Percentiles rank a stretch among this genome's conserved stretches.
phyloP scores from a whole-genome alignment of 1,140 invertebrate genomes.

The Bombus fervidus region DNA sequence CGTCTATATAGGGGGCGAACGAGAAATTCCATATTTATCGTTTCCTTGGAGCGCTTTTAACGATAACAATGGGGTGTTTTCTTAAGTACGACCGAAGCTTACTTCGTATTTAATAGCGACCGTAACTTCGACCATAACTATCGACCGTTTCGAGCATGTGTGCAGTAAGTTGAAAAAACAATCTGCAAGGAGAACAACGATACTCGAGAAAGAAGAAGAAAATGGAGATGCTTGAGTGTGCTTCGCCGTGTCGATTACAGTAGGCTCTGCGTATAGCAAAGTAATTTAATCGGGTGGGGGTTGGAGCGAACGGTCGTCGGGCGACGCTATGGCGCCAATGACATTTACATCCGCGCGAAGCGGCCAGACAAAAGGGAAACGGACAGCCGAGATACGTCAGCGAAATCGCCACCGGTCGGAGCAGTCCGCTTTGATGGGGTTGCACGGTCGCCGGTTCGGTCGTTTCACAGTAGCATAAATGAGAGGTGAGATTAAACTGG shows the following conservation, averaged over 20 bases:
- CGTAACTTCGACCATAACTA: conserved; percentile 2
- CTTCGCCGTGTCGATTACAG: background rate
- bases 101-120: background rate
- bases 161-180: background rate
- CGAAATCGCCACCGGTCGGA: conserved; percentile 70
- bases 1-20: no score
- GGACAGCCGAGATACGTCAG: conserved; percentile 69
- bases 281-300: conserved; percentile 52
- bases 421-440: conserved; percentile 55
- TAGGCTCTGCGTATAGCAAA: conserved; percentile 9
- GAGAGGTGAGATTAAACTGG: conserved; percentile 78
- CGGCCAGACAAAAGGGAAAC: conserved; percentile 65
- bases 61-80: background rate
- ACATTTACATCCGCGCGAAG: conserved; percentile 68
- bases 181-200: background rate
- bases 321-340: conserved; percentile 65
- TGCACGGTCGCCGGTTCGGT: conserved; percentile 67
- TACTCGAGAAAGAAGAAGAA: background rate
- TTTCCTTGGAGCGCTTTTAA: background rate
- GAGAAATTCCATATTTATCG: conserved; percentile 14
- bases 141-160: background rate
- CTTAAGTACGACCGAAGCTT: conserved; percentile 1
- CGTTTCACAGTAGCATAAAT: conserved; percentile 77
- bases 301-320: conserved; percentile 34
- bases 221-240: background rate